Percentiles rank a stretch among this genome's conserved stretches.
phyloP scores from a whole-genome alignment of 2,113 vertebrate genomes.

The Mormoops blainvillei region DNA sequence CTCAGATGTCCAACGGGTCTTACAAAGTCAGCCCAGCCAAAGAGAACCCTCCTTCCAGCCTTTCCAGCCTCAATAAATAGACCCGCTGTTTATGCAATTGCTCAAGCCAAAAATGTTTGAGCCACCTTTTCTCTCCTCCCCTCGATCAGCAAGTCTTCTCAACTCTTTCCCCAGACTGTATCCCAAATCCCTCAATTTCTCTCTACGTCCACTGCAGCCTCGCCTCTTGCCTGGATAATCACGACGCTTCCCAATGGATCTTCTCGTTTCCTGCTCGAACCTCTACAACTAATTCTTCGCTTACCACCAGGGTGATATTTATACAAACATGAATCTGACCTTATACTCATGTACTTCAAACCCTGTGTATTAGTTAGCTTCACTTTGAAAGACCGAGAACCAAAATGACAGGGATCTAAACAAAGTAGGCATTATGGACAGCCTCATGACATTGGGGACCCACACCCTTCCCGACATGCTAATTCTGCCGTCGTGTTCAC shows the following conservation, averaged over 20 bases:
- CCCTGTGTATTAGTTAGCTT: not conserved
- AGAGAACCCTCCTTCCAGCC: not conserved
- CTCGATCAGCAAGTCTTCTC: not conserved
- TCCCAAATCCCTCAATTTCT: not conserved
- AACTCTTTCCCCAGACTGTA: not conserved
- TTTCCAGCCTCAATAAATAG: not conserved
- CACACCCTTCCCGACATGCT: not conserved
- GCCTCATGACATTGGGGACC: not conserved
- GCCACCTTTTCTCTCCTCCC: not conserved
- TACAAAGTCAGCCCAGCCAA: not conserved
- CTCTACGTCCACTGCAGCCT: not conserved
- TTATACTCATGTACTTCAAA: not conserved
- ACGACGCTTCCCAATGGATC: not conserved
- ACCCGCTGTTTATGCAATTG: not conserved
- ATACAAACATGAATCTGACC: not conserved
- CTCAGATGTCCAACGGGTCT: not conserved
- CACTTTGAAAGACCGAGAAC: not conserved
- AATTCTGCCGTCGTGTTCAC: rapidly evolving
- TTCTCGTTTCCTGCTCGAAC: not conserved
- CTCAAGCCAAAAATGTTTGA: not conserved
- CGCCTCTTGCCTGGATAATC: not conserved
- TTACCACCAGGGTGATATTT: not conserved
- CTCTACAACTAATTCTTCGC: not conserved
- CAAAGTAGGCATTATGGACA: not conserved
- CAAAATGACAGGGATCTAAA: not conserved